Evolutionary conservation across 2,888 invertebrate genomes (phyloP).

Genomic region (Agonopterix arenella): DNA sequence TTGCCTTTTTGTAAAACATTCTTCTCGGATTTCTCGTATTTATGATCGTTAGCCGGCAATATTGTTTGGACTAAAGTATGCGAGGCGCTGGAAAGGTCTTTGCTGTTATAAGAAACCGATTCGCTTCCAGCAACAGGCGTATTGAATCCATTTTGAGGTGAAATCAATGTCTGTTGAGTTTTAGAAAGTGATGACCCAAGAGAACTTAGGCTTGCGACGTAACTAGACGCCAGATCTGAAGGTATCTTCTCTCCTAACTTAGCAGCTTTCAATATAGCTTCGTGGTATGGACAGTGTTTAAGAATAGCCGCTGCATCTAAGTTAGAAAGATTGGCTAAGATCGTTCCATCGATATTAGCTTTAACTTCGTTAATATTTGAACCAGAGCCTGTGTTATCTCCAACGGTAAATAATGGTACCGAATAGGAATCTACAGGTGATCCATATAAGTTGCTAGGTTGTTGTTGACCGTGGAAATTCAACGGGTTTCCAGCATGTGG

Average conservation of each 20-base stretch:
- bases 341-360: constrained; percentile 55
- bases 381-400: constrained; percentile 69
- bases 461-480: constrained; percentile 55
- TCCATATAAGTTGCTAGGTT: constrained; percentile 51
- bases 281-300: constrained; percentile 71
- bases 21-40: constrained; percentile 33
- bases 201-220: constrained; percentile 70
- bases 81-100: constrained; percentile 47
- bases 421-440: constrained; percentile 73
- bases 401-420: constrained; percentile 64
- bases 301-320: constrained; percentile 65
- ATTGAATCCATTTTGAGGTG: constrained; percentile 39
- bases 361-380: constrained; percentile 53
- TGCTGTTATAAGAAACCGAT: constrained; percentile 40
- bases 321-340: constrained; percentile 53
- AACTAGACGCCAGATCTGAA: constrained; percentile 65
- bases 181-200: constrained; percentile 69
- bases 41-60: constrained; percentile 37
- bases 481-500: constrained; percentile 65
- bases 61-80: constrained; percentile 49
- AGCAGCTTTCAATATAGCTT: constrained; percentile 67
- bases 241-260: constrained; percentile 60
- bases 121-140: constrained; percentile 37
- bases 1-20: constrained; percentile 43
- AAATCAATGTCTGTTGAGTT: constrained; percentile 42